Base-by-base conservation (phyloP, 2,888 invertebrate species). In the Podotricha telesiphe region DNA sequence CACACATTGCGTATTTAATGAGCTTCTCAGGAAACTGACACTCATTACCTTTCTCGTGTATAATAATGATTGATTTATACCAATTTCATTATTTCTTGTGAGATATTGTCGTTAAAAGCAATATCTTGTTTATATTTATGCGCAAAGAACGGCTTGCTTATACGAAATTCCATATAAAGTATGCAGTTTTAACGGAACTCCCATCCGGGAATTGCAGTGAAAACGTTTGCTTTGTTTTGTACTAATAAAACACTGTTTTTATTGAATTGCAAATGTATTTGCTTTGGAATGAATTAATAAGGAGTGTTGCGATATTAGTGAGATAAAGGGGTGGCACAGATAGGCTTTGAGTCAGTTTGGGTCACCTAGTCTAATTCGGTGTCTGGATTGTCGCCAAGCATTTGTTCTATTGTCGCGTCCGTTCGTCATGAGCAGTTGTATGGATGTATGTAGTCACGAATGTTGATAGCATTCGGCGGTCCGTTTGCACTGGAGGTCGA, bases 311-410 rank as follows among this genome's bases (percentile, higher is more conserved):
- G 42, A 37, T 17, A 8, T 55, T 20, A 47, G 15, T 15, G 11
- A 15, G 56, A 63, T 55, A 37, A 40, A 28, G 45, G 56, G 65
- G 62, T 63, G 65, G 65, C 68, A 58, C 70, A 56, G 68, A 72
- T 74, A 76, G 77, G 75, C 75, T 74, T 75, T 73, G 73, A 72
- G 71, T 75, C 71, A 74, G 72, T 70, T 68, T 77, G 79, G 80
- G 80, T 81, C 77, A 80, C 75, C 77, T 83, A 82, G 80, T 86
- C 89, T 90, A 90, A 89, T 83, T 91, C 84, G 81, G 87, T 80
- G 86, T 76, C 89, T 91, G 91, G 91, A 91, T 85, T 77, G 77
- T 74, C 82, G 90, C 91, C 91, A 91, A 89, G 81, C 85, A 84
- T 87, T 89, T 84, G 87, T 87, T 87, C 90, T 89, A 89, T 91